Conservation (phyloP, 2,888 invertebrate species). For the Callimorpha dominula region DNA sequence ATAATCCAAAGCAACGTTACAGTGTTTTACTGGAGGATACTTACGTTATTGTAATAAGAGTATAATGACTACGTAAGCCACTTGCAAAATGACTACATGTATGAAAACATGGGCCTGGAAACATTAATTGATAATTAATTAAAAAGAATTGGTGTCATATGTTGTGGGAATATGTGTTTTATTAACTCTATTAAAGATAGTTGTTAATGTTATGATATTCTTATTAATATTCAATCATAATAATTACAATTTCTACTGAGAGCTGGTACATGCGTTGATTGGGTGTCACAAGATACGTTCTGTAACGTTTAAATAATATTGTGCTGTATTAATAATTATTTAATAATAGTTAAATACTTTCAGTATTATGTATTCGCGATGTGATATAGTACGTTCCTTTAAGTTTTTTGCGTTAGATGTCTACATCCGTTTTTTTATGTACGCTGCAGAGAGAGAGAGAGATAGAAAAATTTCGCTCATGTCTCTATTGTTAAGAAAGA, state of each 20-base stretch:
- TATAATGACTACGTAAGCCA: conserved; percentile 6
- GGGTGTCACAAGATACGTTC: conserved; percentile 18
- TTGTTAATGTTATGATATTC: conserved; percentile 35
- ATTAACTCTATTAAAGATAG: conserved; percentile 33
- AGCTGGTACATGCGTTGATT: conserved; percentile 22
- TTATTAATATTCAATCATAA: conserved; percentile 13
- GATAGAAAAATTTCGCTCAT: background rate
- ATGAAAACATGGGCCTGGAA: conserved; percentile 35
- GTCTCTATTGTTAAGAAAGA: conserved; percentile 2
- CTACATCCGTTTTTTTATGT: conserved; percentile 28
- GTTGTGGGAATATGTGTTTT: conserved; percentile 28
- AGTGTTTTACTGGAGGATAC: conserved; percentile 27
- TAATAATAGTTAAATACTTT: conserved; percentile 40
- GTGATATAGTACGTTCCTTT: conserved; percentile 50
- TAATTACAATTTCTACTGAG: conserved; percentile 27
- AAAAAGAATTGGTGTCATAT: conserved; percentile 9
- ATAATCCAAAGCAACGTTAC: conserved; percentile 28
- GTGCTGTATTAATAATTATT: conserved; percentile 21
- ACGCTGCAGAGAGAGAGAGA: too few species aligned
- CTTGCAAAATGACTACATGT: conserved; percentile 1
- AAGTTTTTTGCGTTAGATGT: conserved; percentile 34
- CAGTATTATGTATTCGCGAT: conserved; percentile 45
- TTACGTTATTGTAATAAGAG: conserved; percentile 1
- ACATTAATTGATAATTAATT: conserved; percentile 9
- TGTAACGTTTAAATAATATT: conserved; percentile 9